Evolutionary conservation across 2,113 vertebrate genomes (phyloP).

Genomic region (Nycticebus coucang): DNA sequence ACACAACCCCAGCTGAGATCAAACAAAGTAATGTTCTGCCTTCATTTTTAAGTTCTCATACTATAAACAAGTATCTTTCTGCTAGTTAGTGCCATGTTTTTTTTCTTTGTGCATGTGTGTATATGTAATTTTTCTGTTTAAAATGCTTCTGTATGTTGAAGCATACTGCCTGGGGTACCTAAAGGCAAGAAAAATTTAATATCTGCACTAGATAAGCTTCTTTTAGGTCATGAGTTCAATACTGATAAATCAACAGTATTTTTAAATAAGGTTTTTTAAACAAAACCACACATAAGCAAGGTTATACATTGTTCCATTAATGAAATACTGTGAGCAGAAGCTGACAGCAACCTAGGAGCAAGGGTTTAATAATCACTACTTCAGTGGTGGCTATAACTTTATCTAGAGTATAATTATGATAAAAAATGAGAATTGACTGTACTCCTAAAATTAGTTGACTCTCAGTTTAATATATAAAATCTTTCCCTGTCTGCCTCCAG

Average conservation of each 20-base stretch:
- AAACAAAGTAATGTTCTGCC: neutral
- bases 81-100: neutral
- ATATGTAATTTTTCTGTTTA: neutral
- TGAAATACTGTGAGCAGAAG: neutral
- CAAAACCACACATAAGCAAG: neutral
- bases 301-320: neutral
- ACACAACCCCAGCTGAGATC: neutral
- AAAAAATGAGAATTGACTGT: neutral
- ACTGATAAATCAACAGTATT: neutral
- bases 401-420: neutral
- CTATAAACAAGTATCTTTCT: neutral
- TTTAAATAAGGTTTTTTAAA: constrained; percentile 25
- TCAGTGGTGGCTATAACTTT: neutral
- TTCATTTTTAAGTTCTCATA: neutral
- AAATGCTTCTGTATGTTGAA: neutral
- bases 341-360: neutral
- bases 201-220: neutral
- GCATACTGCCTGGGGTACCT: neutral
- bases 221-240: neutral
- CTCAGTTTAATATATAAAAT: neutral
- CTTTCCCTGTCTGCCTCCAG: neutral
- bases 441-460: neutral
- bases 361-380: neutral
- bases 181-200: neutral
- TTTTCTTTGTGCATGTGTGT: neutral